phyloP scores from a whole-genome alignment of 2,888 invertebrate genomes.

The Didymodactylos carnosus region DNA sequence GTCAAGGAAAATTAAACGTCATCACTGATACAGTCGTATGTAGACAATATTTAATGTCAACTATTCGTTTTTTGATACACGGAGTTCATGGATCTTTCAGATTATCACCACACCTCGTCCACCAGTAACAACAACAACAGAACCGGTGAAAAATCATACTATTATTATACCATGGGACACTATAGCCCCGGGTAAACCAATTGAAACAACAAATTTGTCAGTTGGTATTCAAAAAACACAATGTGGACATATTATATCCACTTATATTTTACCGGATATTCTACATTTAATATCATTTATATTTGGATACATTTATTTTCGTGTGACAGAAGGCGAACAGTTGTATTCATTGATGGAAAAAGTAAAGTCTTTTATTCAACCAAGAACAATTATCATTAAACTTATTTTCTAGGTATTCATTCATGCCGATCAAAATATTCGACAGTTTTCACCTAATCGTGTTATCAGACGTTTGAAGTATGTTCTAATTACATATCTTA shows the following conservation, averaged over 20 bases:
- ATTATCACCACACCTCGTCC: too few species aligned
- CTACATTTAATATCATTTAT: constrained; percentile 30
- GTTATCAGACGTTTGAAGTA: neutral
- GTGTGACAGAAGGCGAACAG: constrained; percentile 31
- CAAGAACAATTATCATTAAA: neutral
- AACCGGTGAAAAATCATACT: neutral
- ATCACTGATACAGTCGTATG: constrained; percentile 21
- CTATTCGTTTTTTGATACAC: neutral
- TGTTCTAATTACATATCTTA: too few species aligned
- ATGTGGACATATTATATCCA: constrained; percentile 30
- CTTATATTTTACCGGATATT: constrained; percentile 31
- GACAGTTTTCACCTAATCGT: neutral
- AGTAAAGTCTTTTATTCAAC: constrained; percentile 15
- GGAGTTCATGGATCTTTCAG: too few species aligned
- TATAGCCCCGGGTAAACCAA: neutral
- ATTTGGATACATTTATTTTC: constrained; percentile 28
- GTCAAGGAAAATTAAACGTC: constrained; percentile 31
- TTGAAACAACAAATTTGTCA: neutral
- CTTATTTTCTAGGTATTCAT: neutral
- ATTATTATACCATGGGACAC: neutral
- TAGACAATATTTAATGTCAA: neutral
- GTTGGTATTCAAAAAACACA: constrained; percentile 13
- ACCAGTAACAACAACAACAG: neutral
- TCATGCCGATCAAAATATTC: neutral
- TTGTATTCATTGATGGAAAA: constrained; percentile 32